phyloP scores from a whole-genome alignment of 2,888 invertebrate genomes.

The Chrysolina oricalcia region DNA sequence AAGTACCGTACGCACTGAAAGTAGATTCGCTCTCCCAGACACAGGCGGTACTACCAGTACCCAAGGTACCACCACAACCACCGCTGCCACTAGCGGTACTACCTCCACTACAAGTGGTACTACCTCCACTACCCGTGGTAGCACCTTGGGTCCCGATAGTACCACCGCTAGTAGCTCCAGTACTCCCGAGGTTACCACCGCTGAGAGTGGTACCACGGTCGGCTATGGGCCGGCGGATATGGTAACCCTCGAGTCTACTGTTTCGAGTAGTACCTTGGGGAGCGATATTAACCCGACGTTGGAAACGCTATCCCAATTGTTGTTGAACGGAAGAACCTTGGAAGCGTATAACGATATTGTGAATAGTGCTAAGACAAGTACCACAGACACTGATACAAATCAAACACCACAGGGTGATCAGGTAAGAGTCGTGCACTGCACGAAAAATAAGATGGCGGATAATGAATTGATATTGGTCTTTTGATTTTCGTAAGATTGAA shows the following conservation, averaged over 20 bases:
- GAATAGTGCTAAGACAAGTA: conserved; percentile 65
- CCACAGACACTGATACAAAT: conserved; percentile 39
- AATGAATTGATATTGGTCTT: conserved; percentile 1
- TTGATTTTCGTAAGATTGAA: too few relatives aligned
- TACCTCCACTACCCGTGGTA: conserved; percentile 33
- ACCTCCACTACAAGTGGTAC: conserved; percentile 34
- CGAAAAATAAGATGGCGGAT: not conserved
- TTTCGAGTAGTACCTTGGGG: conserved; percentile 44
- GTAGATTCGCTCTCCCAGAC: not conserved
- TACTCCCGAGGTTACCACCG: conserved; percentile 29
- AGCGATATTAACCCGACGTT: conserved; percentile 71
- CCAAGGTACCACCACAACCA: conserved; percentile 31
- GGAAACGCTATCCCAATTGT: conserved; percentile 77
- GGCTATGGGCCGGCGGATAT: conserved; percentile 51
- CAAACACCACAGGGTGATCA: conserved; percentile 25
- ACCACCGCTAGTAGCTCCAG: conserved; percentile 21
- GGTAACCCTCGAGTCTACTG: conserved; percentile 50
- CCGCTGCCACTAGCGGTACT: conserved; percentile 33
- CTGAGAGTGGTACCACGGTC: conserved; percentile 29
- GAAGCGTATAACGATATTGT: conserved; percentile 76
- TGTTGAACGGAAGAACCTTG: conserved; percentile 76
- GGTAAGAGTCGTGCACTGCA: conserved; percentile 30
- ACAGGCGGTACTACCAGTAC: not conserved
- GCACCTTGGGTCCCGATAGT: conserved; percentile 22
- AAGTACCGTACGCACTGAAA: conserved; percentile 21